Percentiles rank a stretch among this genome's conserved stretches.
These are phyloP conservation scores for Artemia sp. DNA, from an alignment of 2,888 invertebrate genomes.

Conservation along the genomic window DNA sequence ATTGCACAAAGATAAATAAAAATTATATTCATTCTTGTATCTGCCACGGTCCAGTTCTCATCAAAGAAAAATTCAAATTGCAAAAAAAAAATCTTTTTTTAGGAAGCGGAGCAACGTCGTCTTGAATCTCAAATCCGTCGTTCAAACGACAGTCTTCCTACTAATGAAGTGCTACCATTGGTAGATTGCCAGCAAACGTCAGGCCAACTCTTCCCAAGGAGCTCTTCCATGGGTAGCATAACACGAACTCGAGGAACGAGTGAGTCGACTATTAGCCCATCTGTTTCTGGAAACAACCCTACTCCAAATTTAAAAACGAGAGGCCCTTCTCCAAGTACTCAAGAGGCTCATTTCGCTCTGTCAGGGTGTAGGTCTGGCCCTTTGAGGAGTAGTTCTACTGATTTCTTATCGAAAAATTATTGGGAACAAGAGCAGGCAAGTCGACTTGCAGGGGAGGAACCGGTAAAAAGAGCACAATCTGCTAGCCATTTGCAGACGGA, in stretches of 20 bases:
- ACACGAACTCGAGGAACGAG: neutral
- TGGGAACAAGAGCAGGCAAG: neutral
- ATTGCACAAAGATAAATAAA: too few species aligned
- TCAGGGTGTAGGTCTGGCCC: conserved; percentile 5
- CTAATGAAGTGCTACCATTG: neutral
- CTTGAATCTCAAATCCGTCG: conserved; percentile 31
- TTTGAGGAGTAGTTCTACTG: conserved; percentile 12
- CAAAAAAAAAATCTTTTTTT: conserved; percentile 37
- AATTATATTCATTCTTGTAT: too few species aligned
- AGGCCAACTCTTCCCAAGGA: neutral
- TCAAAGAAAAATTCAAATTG: too few species aligned
- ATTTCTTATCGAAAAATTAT: neutral
- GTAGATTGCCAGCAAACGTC: neutral
- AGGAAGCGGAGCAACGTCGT: conserved; percentile 77
- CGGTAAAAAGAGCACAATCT: conserved; percentile 7
- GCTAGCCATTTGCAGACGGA: neutral
- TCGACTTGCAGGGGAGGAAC: neutral
- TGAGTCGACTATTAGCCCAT: neutral
- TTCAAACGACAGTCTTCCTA: neutral
- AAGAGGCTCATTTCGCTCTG: neutral
- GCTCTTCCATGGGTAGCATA: conserved; percentile 12
- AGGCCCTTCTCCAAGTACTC: conserved; percentile 8
- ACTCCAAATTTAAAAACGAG: neutral
- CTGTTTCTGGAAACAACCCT: neutral
- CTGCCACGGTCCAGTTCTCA: too few species aligned